These are phyloP conservation scores for Microcaecilia unicolor DNA, from an alignment of 2,797 vertebrate genomes.

Conservation along the genomic window DNA sequence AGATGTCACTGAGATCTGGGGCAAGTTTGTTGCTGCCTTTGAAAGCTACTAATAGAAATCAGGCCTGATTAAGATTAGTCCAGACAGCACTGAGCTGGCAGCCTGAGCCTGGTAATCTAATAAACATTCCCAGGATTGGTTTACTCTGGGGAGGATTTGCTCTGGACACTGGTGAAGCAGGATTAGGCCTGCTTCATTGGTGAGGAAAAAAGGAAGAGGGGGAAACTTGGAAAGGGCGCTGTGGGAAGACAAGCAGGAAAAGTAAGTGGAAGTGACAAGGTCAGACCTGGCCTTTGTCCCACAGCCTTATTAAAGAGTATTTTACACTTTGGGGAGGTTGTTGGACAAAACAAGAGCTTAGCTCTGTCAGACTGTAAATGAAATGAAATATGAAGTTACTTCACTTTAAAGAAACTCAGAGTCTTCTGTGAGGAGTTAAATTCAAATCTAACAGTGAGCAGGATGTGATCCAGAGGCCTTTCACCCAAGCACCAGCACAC, in stretches of 20 bases:
- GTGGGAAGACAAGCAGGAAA: slow-evolving; percentile 72
- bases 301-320: slow-evolving; percentile 91
- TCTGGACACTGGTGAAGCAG: slow-evolving; percentile 62
- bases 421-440: slow-evolving; percentile 52
- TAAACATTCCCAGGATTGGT: slow-evolving; percentile 66
- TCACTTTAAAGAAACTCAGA: slow-evolving; percentile 51
- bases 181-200: slow-evolving; percentile 68
- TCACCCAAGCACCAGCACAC: no score
- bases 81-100: slow-evolving; percentile 51
- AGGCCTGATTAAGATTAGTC: slow-evolving; percentile 83
- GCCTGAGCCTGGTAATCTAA: slow-evolving; percentile 76
- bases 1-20: slow-evolving; percentile 44
- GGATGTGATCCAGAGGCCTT: no score
- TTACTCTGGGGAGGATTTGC: slow-evolving; percentile 78
- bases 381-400: slow-evolving; percentile 58
- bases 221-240: slow-evolving; percentile 41
- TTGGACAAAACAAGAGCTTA: slow-evolving; percentile 84
- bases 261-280: slow-evolving; percentile 94
- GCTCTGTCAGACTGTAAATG: slow-evolving; percentile 66
- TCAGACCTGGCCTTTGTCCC: slow-evolving; percentile 90
- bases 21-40: slow-evolving; percentile 63
- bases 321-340: slow-evolving; percentile 90
- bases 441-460: no score
- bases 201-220: slow-evolving; percentile 38
- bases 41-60: slow-evolving; percentile 76